Evolutionary conservation across 2,113 vertebrate genomes (phyloP).

Genomic region (Gracilinanus agilis): DNA sequence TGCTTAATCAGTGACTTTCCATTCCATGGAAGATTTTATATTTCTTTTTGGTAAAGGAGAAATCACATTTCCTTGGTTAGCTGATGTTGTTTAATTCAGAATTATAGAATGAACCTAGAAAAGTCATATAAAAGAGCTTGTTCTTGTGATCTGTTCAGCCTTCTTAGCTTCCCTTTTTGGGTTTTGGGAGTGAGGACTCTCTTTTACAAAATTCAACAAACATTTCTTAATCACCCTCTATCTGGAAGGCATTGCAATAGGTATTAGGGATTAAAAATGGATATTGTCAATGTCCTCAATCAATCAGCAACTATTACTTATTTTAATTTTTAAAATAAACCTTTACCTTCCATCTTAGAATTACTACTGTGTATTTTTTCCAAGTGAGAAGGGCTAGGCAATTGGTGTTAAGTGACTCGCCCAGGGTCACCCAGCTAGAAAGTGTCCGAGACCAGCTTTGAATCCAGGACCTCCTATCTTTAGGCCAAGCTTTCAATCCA

Average conservation of each 20-base stretch:
- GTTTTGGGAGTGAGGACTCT: neutral
- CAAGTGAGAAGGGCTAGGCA: no score
- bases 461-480: no score
- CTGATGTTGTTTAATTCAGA: neutral
- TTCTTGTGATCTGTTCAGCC: neutral
- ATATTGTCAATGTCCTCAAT: neutral
- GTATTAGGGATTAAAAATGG: neutral
- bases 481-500: no score
- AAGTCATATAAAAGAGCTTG: neutral
- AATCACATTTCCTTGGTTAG: neutral
- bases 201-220: neutral
- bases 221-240: no score
- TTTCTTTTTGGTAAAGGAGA: neutral
- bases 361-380: no score
- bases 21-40: neutral
- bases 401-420: no score
- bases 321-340: no score
- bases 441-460: no score
- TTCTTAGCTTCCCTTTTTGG: neutral
- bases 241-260: neutral
- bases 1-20: neutral
- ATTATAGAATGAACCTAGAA: no score
- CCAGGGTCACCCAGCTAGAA: no score
- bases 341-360: no score
- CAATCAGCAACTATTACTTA: neutral